Conservation (phyloP, 2,113 vertebrate species). For the pig (Sus scrofa) region DNA sequence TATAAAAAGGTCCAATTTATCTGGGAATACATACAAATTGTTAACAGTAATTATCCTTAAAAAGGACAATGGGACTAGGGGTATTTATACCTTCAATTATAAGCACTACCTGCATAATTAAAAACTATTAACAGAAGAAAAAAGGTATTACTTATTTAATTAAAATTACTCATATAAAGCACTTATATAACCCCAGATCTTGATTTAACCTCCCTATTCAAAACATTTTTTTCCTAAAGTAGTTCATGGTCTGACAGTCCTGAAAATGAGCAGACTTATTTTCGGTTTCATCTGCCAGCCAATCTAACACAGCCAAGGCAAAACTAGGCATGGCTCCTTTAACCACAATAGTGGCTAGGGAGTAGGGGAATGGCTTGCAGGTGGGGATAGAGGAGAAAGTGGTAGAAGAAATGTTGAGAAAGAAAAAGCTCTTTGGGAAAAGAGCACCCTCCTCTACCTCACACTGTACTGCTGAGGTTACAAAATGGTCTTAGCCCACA, state of each 20-base stretch:
- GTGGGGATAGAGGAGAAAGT: neutral
- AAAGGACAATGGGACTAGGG: neutral
- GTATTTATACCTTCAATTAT: constrained; percentile 10
- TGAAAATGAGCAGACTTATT: neutral
- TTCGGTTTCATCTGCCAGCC: neutral
- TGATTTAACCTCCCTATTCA: constrained; percentile 25
- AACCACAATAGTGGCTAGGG: neutral
- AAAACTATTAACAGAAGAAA: constrained; percentile 26
- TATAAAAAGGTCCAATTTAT: neutral
- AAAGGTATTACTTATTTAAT: constrained; percentile 11
- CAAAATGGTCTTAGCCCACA: neutral
- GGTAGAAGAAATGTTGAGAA: neutral
- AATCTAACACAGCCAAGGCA: neutral
- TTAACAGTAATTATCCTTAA: constrained; percentile 34
- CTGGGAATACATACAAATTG: neutral
- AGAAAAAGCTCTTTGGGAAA: neutral
- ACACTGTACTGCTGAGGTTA: neutral
- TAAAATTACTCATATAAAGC: constrained; percentile 23
- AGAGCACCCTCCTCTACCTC: neutral
- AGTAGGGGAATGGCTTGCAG: neutral
- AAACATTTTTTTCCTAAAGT: neutral
- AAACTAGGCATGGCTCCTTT: neutral
- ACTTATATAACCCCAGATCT: constrained; percentile 24
- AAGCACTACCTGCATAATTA: neutral
- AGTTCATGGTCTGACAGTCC: neutral